Base-by-base conservation (phyloP, 1,140 invertebrate genomes). In the Magallana gigas region DNA sequence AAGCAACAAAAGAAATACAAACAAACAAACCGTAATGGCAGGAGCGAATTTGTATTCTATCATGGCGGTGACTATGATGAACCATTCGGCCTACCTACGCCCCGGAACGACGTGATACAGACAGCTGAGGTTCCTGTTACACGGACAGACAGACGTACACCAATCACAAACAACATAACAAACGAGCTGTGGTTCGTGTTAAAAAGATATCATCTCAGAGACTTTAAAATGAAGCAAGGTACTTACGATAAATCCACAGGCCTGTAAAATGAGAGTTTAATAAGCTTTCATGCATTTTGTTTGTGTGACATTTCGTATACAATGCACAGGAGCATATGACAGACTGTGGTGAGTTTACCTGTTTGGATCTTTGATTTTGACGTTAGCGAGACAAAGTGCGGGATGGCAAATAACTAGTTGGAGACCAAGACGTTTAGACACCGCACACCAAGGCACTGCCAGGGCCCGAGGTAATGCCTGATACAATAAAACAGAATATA, bases 311-410 rank as follows among this genome's bases (percentile, higher is more conserved):
- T 64, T 18, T 64, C 18, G 18, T 14, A 64, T 16, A 36, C 1
- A 36, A 36, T 36, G 36, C 1, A 36, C 1, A 36, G 36, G 36
- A 36, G 6, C 18, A 64, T 18, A 18, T 64, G 2, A 64, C 12
- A 14, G 18, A 16, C 60, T 14, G 18, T 18, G 18, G 60, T 16
- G 71, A 5, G 62, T 36, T 76, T 60, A 92, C 92, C 87, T 87
- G 2, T 88, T 48, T 62, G 89, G 90, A 57, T 93, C 91, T n/a
- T 88, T 86, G 16, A 62, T 71, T 83, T 81, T 91, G 87, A 91
- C 94, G 91, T 94, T 94, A 16, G 91, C 89, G 7, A 94, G 88
- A 62, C 89, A 91, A 14, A 93, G 59, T 56, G 86, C 88, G 18
- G 90, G 14, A 85, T 93, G 92, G 76, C 71, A 85, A n/a, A 94